Evolutionary conservation across 2,113 vertebrate species (phyloP).

Genomic region (Silurus glanis): DNA sequence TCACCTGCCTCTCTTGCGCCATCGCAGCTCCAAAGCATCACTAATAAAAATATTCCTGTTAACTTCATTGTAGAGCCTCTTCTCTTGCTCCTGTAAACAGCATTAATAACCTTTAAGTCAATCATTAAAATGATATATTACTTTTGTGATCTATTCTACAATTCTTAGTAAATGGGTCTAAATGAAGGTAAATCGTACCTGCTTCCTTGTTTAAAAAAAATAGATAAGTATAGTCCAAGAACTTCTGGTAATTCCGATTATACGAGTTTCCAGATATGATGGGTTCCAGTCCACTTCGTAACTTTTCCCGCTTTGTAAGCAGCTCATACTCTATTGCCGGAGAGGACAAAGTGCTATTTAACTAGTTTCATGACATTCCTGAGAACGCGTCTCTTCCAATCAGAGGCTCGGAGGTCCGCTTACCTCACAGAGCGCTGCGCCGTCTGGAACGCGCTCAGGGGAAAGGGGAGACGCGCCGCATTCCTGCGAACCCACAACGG

Average conservation of each 20-base stretch:
- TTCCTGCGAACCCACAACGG: conserved; percentile 56
- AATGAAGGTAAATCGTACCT: conserved; percentile 5
- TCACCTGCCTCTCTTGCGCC: conserved; percentile 86
- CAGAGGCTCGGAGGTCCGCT: conserved; percentile 69
- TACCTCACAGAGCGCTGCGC: conserved; percentile 61
- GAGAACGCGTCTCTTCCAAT: conserved; percentile 80
- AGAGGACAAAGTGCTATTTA: conserved; percentile 80
- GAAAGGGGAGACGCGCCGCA: conserved; percentile 44
- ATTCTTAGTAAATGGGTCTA: not conserved
- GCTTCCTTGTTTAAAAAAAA: not conserved
- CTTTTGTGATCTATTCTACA: not conserved
- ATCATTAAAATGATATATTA: not conserved
- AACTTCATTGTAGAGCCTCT: conserved; percentile 77
- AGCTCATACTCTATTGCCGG: conserved; percentile 32
- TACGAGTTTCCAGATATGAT: not conserved
- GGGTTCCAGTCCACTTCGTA: not conserved
- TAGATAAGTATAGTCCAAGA: conserved; percentile 28
- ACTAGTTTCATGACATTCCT: conserved; percentile 87
- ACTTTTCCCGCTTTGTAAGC: conserved; percentile 22
- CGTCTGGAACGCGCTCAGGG: conserved; percentile 45
- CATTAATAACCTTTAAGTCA: not conserved
- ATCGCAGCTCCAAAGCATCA: conserved; percentile 74
- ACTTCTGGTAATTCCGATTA: conserved; percentile 30
- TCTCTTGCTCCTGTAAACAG: conserved; percentile 53
- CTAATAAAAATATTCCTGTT: conserved; percentile 74